Evolutionary conservation across 2,797 vertebrate species (phyloP), one percentile per base, ranked within the genome.

Genomic region (Girardinus metallicus): DNA sequence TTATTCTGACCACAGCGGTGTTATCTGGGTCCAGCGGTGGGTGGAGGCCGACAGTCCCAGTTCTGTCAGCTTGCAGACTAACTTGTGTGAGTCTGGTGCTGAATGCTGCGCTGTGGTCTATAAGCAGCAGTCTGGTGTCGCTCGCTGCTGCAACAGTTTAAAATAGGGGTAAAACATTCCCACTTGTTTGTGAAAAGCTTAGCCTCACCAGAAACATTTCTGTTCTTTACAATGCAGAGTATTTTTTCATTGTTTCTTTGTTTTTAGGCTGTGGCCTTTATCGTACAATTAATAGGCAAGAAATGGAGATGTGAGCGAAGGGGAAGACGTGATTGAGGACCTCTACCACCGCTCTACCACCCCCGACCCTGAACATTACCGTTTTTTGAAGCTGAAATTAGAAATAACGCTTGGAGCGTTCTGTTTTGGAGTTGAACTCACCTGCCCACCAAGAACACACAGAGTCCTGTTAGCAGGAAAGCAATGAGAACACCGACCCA

Each of bases 401-500:
- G 34, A 68, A 23, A 66, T 66, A 8, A 66, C 2, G 18, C 10
- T 10, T 39, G 1, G 2, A 62, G 31, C 29, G 6, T 18, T 62
- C 15, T 62, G 62, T 68, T 41, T 41, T 26, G 1, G 36, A 29
- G n/a, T 5, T 46, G 29, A 9, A 46, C 87, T 82, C 85, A 98
- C 97, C 97, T 96, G 88, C 96, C 95, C 0, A 96, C 96, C 31
- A 98, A 89, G 71, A 96, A 97, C 66, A 97, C 94, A 91, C 97
- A 97, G 88, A 97, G 74, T 29, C 95, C 96, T 0, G 97, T 97
- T 11, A 97, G 86, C 74, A 97, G 85, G 60, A 98, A 98, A 1
- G 97, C 96, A 0, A 96, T 82, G 1, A 97, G 78, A 49, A 97
- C 77, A 1, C 97, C 95, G 0, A 95, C 93, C 97, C 97, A 98